Evolutionary conservation across 2,113 vertebrate genomes (phyloP).

Genomic region (Trichechus manatus): DNA sequence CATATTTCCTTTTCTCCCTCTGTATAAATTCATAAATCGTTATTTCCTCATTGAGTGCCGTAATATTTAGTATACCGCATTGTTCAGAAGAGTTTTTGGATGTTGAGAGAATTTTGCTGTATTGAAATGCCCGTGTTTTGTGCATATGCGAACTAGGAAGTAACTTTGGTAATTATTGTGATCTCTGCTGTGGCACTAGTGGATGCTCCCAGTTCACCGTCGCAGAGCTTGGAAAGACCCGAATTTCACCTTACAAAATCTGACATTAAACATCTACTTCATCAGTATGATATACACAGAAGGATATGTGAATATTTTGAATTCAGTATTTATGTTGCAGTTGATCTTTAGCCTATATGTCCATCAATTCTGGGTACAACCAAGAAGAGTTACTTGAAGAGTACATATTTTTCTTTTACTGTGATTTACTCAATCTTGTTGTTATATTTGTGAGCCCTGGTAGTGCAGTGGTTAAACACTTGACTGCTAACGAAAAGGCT

Average conservation of each 20-base stretch:
- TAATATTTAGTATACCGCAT: neutral
- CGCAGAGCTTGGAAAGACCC: neutral
- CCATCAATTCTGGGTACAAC: neutral
- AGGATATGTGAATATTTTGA: neutral
- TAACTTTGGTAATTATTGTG: neutral
- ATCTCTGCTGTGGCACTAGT: neutral
- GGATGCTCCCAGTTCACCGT: neutral
- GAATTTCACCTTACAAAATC: neutral
- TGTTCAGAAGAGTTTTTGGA: constrained; percentile 2
- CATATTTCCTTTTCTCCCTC: neutral
- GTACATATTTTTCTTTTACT: neutral
- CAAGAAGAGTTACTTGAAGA: constrained; percentile 5
- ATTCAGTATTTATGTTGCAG: neutral
- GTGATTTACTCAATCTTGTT: neutral
- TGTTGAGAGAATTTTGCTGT: neutral
- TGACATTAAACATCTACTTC: neutral
- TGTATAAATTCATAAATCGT: neutral
- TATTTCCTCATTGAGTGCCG: neutral
- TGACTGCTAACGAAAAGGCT: too few species aligned
- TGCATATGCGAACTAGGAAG: neutral
- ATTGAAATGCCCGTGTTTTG: neutral
- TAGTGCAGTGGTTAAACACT: too few species aligned
- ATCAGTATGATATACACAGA: neutral
- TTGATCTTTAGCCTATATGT: neutral
- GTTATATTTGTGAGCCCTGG: neutral